phyloP scores from a whole-genome alignment of 2,888 invertebrate species.

The Erebia aethiops region DNA sequence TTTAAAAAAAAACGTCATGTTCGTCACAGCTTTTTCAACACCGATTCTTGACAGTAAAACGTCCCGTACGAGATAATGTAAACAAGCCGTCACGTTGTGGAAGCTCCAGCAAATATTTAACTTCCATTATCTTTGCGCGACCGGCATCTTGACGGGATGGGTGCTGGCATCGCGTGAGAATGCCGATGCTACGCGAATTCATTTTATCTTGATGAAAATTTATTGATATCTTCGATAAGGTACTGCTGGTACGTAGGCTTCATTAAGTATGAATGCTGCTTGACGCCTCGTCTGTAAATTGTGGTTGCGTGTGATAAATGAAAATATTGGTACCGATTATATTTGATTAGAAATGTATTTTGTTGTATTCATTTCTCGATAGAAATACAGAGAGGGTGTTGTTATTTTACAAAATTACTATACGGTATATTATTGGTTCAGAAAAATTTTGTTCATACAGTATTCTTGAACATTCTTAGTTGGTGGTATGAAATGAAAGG shows the following conservation, averaged over 20 bases:
- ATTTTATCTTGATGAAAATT: constrained; percentile 42
- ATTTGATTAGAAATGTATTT: constrained; percentile 12
- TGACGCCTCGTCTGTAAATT: constrained; percentile 36
- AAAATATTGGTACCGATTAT: constrained; percentile 11
- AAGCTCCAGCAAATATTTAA: constrained; percentile 63
- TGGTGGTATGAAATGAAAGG: too few species aligned
- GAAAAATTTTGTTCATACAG: too few species aligned
- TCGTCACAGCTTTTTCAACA: neutral
- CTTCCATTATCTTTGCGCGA: constrained; percentile 63
- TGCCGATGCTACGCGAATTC: constrained; percentile 29
- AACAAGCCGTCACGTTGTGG: constrained; percentile 42
- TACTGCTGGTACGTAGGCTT: constrained; percentile 35
- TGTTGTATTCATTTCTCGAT: neutral
- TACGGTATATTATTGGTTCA: too few species aligned
- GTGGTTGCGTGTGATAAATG: constrained; percentile 33
- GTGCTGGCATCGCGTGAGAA: constrained; percentile 37
- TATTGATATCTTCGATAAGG: constrained; percentile 41
- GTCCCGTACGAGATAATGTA: constrained; percentile 37
- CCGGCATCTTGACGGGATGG: constrained; percentile 40
- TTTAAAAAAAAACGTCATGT: neutral
- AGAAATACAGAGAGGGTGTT: neutral
- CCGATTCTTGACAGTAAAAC: neutral
- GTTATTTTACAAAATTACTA: neutral
- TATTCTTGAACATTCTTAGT: too few species aligned
- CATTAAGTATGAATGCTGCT: constrained; percentile 35